A percentile compares a stretch with the other conserved stretches of the same genome.
These are phyloP conservation scores for Anguilla marmorata DNA, from an alignment of 2,797 vertebrate genomes.

Conservation along the genomic window DNA sequence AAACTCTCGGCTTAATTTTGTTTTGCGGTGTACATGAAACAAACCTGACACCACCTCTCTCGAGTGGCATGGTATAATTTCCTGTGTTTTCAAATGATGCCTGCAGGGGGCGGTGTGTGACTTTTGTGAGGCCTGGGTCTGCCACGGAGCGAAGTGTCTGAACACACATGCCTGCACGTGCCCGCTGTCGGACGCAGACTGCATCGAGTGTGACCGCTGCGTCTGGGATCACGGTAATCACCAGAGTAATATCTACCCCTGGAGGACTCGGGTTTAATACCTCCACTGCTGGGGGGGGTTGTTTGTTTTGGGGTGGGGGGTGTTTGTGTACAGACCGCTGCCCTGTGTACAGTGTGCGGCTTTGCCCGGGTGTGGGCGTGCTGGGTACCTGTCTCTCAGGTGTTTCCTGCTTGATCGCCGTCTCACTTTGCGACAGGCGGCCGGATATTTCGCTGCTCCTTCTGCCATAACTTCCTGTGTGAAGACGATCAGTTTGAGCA, in stretches of 20 bases:
- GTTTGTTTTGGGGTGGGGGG: background rate
- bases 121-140: conserved; percentile 99
- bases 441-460: conserved; percentile 94
- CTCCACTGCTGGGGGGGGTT: too few species aligned
- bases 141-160: conserved; percentile 92
- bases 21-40: background rate
- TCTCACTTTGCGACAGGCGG: conserved; percentile 75
- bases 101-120: conserved; percentile 86
- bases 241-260: background rate
- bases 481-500: conserved; percentile 99
- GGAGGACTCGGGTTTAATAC: too few species aligned
- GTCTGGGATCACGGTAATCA: conserved; percentile 94
- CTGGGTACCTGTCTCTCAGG: background rate
- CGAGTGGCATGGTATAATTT: background rate
- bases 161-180: conserved; percentile 90
- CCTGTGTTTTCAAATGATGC: conserved; percentile 1
- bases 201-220: conserved; percentile 89
- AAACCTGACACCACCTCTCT: background rate
- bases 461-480: conserved; percentile 94
- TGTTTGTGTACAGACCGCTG: background rate
- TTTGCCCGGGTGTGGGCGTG: too few species aligned
- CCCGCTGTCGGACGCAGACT: conserved; percentile 89
- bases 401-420: background rate
- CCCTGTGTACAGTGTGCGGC: too few species aligned
- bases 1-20: background rate